A percentile compares a stretch with the other conserved stretches of the same genome.
phyloP scores from a whole-genome alignment of 2,797 vertebrate genomes.

The Strix occidentalis region DNA sequence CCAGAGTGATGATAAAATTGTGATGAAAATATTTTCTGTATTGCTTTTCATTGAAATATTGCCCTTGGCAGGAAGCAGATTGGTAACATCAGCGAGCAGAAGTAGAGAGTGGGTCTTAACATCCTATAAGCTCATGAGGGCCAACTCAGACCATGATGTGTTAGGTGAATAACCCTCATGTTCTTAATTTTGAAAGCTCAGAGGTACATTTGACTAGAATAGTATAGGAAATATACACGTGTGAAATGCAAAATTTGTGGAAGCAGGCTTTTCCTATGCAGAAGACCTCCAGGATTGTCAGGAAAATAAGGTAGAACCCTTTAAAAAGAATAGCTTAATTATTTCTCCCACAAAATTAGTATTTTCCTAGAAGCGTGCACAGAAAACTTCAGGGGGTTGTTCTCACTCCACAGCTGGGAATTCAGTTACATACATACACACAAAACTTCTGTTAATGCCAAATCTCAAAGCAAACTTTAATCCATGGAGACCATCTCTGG shows the following conservation, averaged over 20 bases:
- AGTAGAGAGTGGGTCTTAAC: slow-evolving; percentile 15
- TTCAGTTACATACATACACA: background rate
- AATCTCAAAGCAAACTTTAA: background rate
- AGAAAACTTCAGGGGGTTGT: background rate
- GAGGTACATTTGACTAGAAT: background rate
- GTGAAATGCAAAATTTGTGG: background rate
- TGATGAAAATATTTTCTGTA: slow-evolving; percentile 37
- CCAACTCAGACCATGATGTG: background rate
- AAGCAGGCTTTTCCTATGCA: background rate
- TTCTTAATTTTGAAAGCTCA: slow-evolving; percentile 33
- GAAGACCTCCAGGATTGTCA: background rate
- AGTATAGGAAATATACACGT: background rate
- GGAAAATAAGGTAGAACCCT: background rate
- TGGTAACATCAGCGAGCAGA: background rate
- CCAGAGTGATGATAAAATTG: background rate
- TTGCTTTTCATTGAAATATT: slow-evolving; percentile 51
- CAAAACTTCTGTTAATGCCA: background rate
- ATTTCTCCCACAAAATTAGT: background rate
- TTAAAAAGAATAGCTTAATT: background rate
- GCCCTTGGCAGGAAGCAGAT: slow-evolving; percentile 29
- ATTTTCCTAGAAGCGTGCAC: accelerated
- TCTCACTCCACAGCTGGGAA: background rate
- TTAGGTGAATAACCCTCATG: background rate
- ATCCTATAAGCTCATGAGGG: background rate
- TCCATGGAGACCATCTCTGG: background rate